Evolutionary conservation across 2,797 vertebrate genomes (phyloP), one percentile per base, ranked within the genome.

Genomic region (Rhabdomys pumilio): DNA sequence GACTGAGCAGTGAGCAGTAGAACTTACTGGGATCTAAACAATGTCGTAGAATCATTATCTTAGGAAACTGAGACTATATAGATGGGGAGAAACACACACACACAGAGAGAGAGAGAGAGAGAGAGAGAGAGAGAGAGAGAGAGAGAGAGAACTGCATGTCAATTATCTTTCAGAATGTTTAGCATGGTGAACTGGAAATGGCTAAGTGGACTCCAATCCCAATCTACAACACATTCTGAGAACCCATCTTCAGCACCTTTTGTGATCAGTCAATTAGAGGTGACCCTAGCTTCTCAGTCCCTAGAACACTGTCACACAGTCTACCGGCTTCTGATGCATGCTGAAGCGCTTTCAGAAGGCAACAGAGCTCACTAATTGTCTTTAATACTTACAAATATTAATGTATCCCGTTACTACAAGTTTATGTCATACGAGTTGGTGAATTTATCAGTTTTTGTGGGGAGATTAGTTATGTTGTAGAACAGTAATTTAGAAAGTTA

Each of bases 361-460:
- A 95, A 20, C 24, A 61, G 72, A 57, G 57, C 10, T 80, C 29
- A 92, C 20, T 34, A 76, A 69, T 44, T 89, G 13, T 72, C 73
- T 73, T 85, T 95, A 82, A 59, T 72, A 89, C 1, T 94, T 79
- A 59, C 29, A 59, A 59, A 84, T 59, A 41, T 44, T 96, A 7
- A 61, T 53, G 38, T 73, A 44, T 53, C 20, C 34, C 59, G 44
- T 26, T 41, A 63, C 2, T 31, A 81, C 47, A 79, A 8, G 8
- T 72, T 89, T 85, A 73, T 92, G 29, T 47, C 22, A 14, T 24
- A 76, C 0, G 67, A 47, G 67, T 38, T 79, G n/a, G 31, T n/a
- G 50, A 80, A 63, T 14, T 65, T 34, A 59, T 65, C 59, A n/a
- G 38, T 91, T 73, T 73, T 63, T 69, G 20, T n/a, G 29, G 29